Evolutionary conservation across 1,140 invertebrate species (phyloP).

Genomic region (Trichoplusia ni): DNA sequence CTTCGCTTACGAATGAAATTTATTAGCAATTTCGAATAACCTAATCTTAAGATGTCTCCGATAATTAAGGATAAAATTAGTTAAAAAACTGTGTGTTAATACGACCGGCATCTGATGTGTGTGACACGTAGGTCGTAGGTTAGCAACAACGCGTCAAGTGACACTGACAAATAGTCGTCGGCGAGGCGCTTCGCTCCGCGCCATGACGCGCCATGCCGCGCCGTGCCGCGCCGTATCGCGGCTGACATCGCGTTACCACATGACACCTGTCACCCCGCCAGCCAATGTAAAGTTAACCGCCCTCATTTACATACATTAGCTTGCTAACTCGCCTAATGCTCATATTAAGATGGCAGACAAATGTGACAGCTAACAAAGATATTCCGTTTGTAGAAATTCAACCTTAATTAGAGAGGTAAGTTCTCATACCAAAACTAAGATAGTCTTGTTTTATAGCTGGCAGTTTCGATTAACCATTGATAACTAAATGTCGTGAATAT

Average conservation of each 20-base stretch:
- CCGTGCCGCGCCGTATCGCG: conserved; percentile 9
- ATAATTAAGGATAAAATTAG: conserved; percentile 3
- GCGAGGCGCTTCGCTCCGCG: background rate
- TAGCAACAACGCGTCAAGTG: conserved; percentile 14
- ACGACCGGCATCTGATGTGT: conserved; percentile 10
- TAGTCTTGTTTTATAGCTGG: no score
- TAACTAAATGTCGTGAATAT: background rate
- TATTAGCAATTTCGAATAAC: no score
- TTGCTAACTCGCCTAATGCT: background rate
- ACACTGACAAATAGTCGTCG: conserved; percentile 38
- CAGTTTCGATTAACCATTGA: no score
- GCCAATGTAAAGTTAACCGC: conserved; percentile 6
- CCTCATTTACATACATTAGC: conserved; percentile 26
- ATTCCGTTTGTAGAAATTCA: background rate
- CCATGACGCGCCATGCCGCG: conserved; percentile 3
- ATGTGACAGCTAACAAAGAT: background rate
- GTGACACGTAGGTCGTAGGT: conserved; percentile 12
- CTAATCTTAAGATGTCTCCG: no score
- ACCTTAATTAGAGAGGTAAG: background rate
- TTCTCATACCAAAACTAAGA: background rate
- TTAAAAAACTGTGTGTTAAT: conserved; percentile 3
- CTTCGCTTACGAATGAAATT: no score
- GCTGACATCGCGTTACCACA: conserved; percentile 5
- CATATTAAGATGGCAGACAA: background rate
- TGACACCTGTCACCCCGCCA: conserved; percentile 26